These are phyloP conservation scores for Hexactinellida sp. DNA, from an alignment of 37 sponge, comb jelly and placozoan genomes.

Conservation along the genomic window DNA sequence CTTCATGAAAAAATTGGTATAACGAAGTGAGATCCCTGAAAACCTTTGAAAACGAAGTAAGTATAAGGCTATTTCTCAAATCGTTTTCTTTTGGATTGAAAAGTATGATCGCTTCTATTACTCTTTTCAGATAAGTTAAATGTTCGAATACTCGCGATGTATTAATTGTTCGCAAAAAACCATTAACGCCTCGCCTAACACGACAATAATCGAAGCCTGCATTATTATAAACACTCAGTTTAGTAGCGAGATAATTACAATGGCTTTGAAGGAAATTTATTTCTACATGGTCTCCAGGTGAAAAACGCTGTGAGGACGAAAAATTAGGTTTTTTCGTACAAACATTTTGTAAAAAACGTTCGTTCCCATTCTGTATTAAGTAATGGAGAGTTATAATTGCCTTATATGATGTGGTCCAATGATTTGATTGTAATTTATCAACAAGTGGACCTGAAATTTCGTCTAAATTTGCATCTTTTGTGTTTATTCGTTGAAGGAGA, in stretches of 20 bases:
- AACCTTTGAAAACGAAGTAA: background rate
- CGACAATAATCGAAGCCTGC: constrained; percentile 11
- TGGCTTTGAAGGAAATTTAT: background rate
- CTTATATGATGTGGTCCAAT: background rate
- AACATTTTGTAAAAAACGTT: background rate
- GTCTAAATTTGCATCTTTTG: background rate
- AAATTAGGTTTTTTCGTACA: background rate
- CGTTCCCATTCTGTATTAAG: background rate
- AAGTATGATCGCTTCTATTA: background rate
- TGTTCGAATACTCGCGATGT: background rate
- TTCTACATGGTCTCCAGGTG: background rate
- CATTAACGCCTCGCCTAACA: background rate
- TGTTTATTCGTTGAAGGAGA: background rate
- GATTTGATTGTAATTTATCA: background rate
- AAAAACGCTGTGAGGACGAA: background rate
- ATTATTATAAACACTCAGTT: background rate
- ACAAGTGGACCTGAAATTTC: background rate
- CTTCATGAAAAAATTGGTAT: background rate
- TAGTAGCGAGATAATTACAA: background rate
- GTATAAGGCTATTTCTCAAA: background rate
- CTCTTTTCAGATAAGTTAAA: background rate
- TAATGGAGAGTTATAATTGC: background rate
- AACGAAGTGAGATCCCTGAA: background rate
- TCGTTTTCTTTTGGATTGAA: background rate
- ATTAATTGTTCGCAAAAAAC: background rate